These are phyloP conservation scores for Stenotaenia linearis DNA, from an alignment of 2,888 invertebrate genomes.

Conservation along the genomic window DNA sequence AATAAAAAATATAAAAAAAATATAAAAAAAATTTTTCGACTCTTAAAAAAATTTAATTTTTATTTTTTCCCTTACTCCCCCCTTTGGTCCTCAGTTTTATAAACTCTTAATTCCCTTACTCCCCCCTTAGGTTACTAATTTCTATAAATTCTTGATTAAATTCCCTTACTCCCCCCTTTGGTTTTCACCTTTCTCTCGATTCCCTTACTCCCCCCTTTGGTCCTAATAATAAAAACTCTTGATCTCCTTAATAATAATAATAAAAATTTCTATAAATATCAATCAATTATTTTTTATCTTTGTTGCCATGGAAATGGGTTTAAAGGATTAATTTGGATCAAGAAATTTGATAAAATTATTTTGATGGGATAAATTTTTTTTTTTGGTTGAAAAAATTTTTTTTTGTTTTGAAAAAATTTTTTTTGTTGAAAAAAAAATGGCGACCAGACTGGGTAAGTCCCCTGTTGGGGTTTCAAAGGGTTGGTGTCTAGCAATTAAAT, in stretches of 20 bases:
- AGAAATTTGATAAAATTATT: not conserved
- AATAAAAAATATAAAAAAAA: not conserved
- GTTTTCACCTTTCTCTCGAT: no score
- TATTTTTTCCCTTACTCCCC: no score
- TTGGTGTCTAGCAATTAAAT: slow-evolving; percentile 7
- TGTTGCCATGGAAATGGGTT: not conserved
- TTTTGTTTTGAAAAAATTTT: not conserved
- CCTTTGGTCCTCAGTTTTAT: no score
- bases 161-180: not conserved
- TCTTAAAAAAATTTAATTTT: not conserved
- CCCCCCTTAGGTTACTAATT: no score
- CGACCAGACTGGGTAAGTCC: not conserved
- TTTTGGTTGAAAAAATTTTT: not conserved
- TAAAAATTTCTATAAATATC: not conserved
- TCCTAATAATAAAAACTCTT: no score
- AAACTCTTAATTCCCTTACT: no score
- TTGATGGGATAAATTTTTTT: not conserved
- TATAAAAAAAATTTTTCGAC: not conserved
- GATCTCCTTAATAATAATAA: no score
- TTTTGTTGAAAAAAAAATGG: not conserved
- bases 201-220: no score
- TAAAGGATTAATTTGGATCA: not conserved
- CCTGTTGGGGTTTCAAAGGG: not conserved
- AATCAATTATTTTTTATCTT: not conserved
- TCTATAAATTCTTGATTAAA: no score